Evolutionary conservation across 2,888 invertebrate species (phyloP), one percentile per base, ranked within the genome.

Genomic region (Diplazon laetatorius): DNA sequence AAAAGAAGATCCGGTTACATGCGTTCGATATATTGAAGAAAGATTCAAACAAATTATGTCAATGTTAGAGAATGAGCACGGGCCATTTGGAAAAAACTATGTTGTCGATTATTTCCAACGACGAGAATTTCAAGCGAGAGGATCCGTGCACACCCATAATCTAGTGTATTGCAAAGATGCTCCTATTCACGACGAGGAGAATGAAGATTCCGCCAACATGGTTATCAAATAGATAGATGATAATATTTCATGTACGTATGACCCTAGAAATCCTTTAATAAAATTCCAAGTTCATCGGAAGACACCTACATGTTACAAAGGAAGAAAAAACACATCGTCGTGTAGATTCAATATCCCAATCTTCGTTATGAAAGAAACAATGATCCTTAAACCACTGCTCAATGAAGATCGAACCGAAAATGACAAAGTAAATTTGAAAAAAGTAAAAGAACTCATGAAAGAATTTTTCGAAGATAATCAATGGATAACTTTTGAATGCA

Each of bases 221-320:
- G 10, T 30, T 8, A 14, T 55, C 30, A 14, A 55, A 55, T 55
- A 14, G 30, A 55, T 55, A 1, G 55, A 55, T 14, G 16, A 30
- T n/a, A 14, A 12, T n/a, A 42, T 42, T 10, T 42, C 42, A 42
- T 42, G 42, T 84, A 89, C 90, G 1, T 89, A 89, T 80, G 91
- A 92, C 86, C 80, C 87, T 79, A 80, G 83, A 42, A 91, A 90
- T 91, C 8, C 82, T 66, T 81, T 78, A 91, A 55, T 83, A 91
- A 0, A 85, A 78, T 62, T 44, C 1, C 60, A 62, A 44, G 44
- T 44, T n/a, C 44, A 62, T 62, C 39, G 42, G 44, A 42, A 62
- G 22, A 42, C 42, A 10, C 42, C 10, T 42, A 42, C 42, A n/a
- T 42, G 60, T 25, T 62, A 44, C 14, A 62, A 42, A 42, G 30